Conservation (phyloP, 2,888 invertebrate species). For the Acrobeloides nanus region DNA sequence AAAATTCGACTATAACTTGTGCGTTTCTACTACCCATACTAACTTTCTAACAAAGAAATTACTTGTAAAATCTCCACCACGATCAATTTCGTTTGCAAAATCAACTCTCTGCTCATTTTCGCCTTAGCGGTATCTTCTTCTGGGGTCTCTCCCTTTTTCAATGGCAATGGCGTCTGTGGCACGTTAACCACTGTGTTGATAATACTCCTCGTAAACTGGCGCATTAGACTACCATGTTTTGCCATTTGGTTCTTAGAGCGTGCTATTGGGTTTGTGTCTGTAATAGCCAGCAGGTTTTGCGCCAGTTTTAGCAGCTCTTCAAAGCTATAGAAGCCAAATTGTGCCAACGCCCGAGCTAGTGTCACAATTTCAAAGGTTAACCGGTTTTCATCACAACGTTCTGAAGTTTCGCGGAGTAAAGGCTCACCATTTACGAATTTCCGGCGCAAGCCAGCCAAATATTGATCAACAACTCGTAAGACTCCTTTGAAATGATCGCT, state of each 20-base stretch:
- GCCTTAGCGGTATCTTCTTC: conserved; percentile 23
- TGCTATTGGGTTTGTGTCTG: conserved; percentile 65
- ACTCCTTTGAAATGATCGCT: conserved; percentile 61
- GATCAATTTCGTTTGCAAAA: conserved; percentile 97
- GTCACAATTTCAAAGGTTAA: conserved; percentile 96
- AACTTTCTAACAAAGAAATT: too few relatives aligned
- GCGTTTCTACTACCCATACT: too few relatives aligned
- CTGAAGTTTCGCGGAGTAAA: conserved; percentile 24
- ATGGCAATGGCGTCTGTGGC: conserved; percentile 11
- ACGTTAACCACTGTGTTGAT: too few relatives aligned
- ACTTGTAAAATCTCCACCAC: conserved; percentile 95
- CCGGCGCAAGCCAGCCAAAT: conserved; percentile 62
- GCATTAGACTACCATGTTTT: conserved; percentile 21
- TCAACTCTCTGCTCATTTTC: conserved; percentile 76
- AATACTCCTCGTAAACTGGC: conserved; percentile 28
- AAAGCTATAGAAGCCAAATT: conserved; percentile 96
- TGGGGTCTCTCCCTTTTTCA: conserved; percentile 13
- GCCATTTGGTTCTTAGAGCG: conserved; percentile 15
- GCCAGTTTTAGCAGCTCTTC: conserved; percentile 84
- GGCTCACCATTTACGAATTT: conserved; percentile 16
- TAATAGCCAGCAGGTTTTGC: conserved; percentile 83
- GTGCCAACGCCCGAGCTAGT: conserved; percentile 87
- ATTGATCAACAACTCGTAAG: conserved; percentile 90
- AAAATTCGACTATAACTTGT: too few relatives aligned
- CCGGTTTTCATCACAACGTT: conserved; percentile 88